Evolutionary conservation across 2,888 invertebrate genomes (phyloP).

Genomic region (Girardia tigrina): DNA sequence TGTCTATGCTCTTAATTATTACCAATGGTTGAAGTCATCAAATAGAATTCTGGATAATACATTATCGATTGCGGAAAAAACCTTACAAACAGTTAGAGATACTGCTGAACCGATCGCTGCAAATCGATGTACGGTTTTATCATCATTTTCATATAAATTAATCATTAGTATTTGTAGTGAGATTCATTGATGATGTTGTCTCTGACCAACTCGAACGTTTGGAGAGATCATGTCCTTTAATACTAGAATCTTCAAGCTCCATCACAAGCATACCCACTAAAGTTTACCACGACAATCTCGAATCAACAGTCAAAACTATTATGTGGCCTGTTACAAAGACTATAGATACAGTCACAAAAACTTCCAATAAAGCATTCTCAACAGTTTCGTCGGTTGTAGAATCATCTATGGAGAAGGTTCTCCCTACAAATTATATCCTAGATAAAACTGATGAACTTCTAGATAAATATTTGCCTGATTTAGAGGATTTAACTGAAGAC

Average conservation of each 20-base stretch:
- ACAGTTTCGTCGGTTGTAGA: not conserved
- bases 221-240: not conserved
- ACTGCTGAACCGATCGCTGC: not conserved
- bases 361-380: not conserved
- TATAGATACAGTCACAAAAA: not conserved
- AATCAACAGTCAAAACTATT: not conserved
- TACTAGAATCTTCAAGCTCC: not conserved
- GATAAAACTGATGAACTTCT: not conserved
- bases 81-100: not conserved
- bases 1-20: not conserved
- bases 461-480: not conserved
- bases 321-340: not conserved
- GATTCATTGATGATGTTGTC: not conserved
- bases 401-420: not conserved
- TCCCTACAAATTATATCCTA: not conserved
- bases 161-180: too few relatives aligned
- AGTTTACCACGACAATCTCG: not conserved
- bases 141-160: too few relatives aligned
- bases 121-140: not conserved
- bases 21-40: not conserved
- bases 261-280: not conserved
- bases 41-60: not conserved
- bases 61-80: not conserved
- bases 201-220: not conserved
- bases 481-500: not conserved